These are phyloP conservation scores for Ceyx erithaca DNA, from an alignment of 2,797 vertebrate species.

Conservation along the genomic window DNA sequence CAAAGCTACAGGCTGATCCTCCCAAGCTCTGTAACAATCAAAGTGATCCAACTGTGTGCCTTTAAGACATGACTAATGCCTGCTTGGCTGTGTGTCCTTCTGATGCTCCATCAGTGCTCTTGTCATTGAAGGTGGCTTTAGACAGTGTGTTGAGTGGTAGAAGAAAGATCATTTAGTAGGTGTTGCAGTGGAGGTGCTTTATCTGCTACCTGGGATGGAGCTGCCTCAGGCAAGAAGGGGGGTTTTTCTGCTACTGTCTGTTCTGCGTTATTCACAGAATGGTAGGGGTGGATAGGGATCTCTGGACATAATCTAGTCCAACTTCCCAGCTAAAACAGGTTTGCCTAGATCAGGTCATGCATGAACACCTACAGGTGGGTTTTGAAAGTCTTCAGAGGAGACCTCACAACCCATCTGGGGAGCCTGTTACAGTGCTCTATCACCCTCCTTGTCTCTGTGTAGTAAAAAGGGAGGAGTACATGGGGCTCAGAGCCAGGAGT, in stretches of 20 bases:
- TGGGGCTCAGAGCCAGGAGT: neutral
- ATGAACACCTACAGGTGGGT: neutral
- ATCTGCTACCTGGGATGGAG: neutral
- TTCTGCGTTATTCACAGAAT: neutral
- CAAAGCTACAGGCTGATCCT: neutral
- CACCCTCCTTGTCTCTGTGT: neutral
- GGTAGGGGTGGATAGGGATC: neutral
- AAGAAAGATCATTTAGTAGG: neutral
- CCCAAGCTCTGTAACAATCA: neutral
- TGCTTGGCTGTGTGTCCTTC: neutral
- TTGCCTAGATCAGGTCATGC: neutral
- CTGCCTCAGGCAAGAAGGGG: accelerated
- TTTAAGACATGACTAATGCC: accelerated
- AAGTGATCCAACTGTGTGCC: neutral
- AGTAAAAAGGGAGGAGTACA: accelerated
- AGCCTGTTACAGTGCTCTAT: neutral
- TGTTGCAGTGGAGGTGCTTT: neutral
- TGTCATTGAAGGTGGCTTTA: neutral
- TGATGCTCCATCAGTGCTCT: neutral
- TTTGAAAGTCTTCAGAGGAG: neutral
- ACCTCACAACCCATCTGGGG: neutral
- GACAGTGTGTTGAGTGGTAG: neutral
- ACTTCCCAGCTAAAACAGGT: neutral
- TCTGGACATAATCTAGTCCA: neutral
- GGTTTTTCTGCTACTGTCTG: neutral